Conservation (phyloP, 92 coral and sea anemone species). For the Plumapathes pennacea region DNA sequence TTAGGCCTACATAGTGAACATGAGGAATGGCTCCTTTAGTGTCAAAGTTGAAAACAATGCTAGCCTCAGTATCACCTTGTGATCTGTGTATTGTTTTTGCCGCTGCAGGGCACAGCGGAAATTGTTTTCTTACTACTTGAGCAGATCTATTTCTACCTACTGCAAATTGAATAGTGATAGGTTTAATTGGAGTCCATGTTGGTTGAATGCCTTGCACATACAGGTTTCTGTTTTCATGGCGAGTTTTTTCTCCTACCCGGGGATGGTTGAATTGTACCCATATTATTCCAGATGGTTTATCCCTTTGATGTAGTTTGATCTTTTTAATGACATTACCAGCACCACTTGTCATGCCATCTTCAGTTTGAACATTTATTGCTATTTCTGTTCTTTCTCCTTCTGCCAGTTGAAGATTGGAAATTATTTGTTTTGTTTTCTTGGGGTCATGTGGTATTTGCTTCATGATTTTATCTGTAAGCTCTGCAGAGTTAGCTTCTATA, state of each 20-base stretch:
- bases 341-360: constrained; percentile 22
- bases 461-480: constrained; percentile 44
- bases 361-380: constrained; percentile 13
- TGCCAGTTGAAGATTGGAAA: constrained; percentile 9
- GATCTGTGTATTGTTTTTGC: constrained; percentile 60
- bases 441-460: constrained; percentile 45
- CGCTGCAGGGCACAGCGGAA: constrained; percentile 36
- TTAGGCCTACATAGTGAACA: constrained; percentile 30
- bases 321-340: constrained; percentile 32
- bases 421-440: constrained; percentile 22
- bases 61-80: constrained; percentile 39
- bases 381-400: constrained; percentile 41
- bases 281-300: constrained; percentile 25
- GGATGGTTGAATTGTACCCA: constrained; percentile 46
- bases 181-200: constrained; percentile 42
- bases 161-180: constrained; percentile 40
- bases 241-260: constrained; percentile 23
- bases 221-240: constrained; percentile 27
- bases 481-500: constrained; percentile 14
- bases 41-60: constrained; percentile 41
- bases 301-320: constrained; percentile 11
- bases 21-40: constrained; percentile 39
- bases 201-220: constrained; percentile 14
- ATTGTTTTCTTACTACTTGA: constrained; percentile 37
- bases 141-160: constrained; percentile 40